Evolutionary conservation across 2,797 vertebrate genomes (phyloP).

Genomic region (Leucoraja ocellata): DNA sequence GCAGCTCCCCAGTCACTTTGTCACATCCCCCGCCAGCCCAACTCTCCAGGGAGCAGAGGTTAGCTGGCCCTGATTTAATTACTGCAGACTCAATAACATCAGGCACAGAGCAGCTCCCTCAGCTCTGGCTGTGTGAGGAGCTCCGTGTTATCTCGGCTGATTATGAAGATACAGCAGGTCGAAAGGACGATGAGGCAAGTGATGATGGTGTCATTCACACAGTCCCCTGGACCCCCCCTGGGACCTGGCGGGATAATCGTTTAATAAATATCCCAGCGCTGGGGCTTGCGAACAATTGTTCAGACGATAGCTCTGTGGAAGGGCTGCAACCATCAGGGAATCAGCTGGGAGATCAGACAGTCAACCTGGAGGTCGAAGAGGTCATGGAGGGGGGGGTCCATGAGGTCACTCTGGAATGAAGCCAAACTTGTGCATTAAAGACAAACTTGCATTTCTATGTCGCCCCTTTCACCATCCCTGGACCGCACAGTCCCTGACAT

Average conservation of each 20-base stretch:
- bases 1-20: background rate
- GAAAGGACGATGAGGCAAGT: slow-evolving; percentile 54
- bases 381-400: no score
- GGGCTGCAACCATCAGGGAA: background rate
- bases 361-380: no score
- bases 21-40: background rate
- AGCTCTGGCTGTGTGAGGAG: slow-evolving; percentile 56
- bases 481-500: no score
- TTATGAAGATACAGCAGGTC: slow-evolving; percentile 55
- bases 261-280: background rate
- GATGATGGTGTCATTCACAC: background rate
- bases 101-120: slow-evolving; percentile 57
- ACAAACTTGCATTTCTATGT: no score
- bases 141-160: slow-evolving; percentile 56
- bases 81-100: slow-evolving; percentile 60
- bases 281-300: background rate
- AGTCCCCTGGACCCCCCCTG: background rate
- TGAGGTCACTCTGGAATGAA: no score
- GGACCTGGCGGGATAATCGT: background rate
- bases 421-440: no score
- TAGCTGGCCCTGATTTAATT: slow-evolving; percentile 61
- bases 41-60: slow-evolving; percentile 52
- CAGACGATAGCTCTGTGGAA: background rate
- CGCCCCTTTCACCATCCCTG: no score
- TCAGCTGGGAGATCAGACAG: background rate